Conservation (phyloP, 2,797 vertebrate species). For the Poeciliopsis presidionis region DNA sequence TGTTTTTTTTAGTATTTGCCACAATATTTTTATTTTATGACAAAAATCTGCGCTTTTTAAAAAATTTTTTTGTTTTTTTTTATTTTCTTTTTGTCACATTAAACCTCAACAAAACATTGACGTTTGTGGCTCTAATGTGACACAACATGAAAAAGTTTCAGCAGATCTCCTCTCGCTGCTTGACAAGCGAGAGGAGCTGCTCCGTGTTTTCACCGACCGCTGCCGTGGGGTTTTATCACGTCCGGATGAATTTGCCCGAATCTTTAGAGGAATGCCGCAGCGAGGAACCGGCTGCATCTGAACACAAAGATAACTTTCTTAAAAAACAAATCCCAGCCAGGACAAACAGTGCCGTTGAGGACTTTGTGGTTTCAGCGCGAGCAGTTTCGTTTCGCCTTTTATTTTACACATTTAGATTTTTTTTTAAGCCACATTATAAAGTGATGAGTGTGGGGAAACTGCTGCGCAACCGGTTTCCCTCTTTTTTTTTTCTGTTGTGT, state of each 20-base stretch:
- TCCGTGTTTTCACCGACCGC: not conserved
- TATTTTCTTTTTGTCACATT: not conserved
- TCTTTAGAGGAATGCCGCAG: slow-evolving; percentile 1
- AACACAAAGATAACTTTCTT: not conserved
- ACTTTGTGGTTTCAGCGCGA: not conserved
- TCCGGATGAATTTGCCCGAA: slow-evolving; percentile 1
- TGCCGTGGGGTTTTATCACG: not conserved
- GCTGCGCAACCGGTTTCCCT: not conserved
- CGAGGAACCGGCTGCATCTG: not conserved
- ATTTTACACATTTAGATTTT: not conserved
- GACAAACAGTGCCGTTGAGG: no score
- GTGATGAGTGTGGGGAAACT: not conserved
- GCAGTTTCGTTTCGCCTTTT: slow-evolving; percentile 1
- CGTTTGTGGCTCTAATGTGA: not conserved
- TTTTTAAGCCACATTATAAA: not conserved
- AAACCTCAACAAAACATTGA: not conserved
- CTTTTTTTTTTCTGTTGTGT: not conserved
- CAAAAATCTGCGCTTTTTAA: not conserved
- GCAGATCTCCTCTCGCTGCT: no score
- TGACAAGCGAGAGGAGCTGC: not conserved
- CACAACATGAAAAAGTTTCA: not conserved
- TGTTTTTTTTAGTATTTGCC: not conserved
- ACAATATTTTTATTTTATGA: not conserved
- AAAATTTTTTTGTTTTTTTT: no score
- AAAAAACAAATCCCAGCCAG: not conserved